Percentiles rank a stretch among this genome's conserved stretches.
Evolutionary conservation across 2,888 invertebrate genomes (phyloP).

Genomic region (Andrena hattorfiana): DNA sequence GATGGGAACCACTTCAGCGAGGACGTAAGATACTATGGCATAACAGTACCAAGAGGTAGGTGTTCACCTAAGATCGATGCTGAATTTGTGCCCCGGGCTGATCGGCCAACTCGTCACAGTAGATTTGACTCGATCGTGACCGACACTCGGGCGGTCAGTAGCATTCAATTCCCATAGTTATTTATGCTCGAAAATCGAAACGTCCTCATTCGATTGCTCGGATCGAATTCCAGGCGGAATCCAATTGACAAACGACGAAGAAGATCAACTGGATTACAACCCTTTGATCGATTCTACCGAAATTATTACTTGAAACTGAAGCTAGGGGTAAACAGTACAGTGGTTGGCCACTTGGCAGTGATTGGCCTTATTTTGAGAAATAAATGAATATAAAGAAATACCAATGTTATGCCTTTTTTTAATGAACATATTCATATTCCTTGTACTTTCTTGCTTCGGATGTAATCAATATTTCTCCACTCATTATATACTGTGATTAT

Average conservation of each 20-base stretch:
- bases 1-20: conserved; percentile 40
- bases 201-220: conserved; percentile 46
- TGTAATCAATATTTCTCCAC: too few species aligned
- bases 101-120: conserved; percentile 69
- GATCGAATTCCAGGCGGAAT: conserved; percentile 49
- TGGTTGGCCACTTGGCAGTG: too few species aligned
- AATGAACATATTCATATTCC: too few species aligned
- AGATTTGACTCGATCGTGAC: conserved; percentile 70
- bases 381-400: too few species aligned
- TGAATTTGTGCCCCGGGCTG: conserved; percentile 57
- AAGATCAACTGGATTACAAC: conserved; percentile 8
- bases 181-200: conserved; percentile 59
- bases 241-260: conserved; percentile 26
- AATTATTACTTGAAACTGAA: conserved; percentile 1
- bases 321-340: too few species aligned
- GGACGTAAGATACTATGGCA: conserved; percentile 37
- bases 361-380: too few species aligned
- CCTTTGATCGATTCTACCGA: conserved; percentile 1
- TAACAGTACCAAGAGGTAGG: conserved; percentile 53
- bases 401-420: too few species aligned
- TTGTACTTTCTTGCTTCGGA: too few species aligned
- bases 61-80: conserved; percentile 47
- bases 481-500: too few species aligned
- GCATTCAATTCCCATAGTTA: conserved; percentile 60
- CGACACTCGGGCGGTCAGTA: conserved; percentile 55